Conservation (phyloP, 2,113 vertebrate species). For the Chlorodrepanis virens region DNA sequence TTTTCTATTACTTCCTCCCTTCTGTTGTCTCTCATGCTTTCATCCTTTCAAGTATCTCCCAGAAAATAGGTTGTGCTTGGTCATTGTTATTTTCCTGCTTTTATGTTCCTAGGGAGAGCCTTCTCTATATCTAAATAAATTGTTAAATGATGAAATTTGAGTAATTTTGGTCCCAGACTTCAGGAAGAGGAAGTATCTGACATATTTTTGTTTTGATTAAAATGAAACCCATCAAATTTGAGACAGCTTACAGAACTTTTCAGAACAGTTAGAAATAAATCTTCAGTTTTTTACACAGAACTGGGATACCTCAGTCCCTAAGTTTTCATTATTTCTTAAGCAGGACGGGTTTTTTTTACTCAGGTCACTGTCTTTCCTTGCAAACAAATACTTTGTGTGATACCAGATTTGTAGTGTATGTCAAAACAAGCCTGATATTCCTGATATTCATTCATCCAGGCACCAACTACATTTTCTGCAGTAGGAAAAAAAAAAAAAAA, state of each 20-base stretch:
- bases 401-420: not conserved
- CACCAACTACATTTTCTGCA: not conserved
- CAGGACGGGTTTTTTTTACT: not conserved
- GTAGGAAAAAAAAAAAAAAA: not conserved
- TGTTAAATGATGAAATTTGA: not conserved
- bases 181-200: not conserved
- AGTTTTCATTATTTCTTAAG: conserved; percentile 55
- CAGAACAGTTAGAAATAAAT: conserved; percentile 41
- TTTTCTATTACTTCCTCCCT: not conserved
- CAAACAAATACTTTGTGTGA: not conserved
- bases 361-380: not conserved
- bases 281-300: not conserved
- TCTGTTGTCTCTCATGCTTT: not conserved
- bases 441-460: conserved; percentile 46
- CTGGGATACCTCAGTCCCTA: not conserved
- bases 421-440: conserved; percentile 30
- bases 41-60: not conserved
- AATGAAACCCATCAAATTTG: not conserved
- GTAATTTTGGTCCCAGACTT: not conserved
- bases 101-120: not conserved
- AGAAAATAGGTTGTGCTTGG: not conserved
- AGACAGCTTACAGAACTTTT: not conserved
- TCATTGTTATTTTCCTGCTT: not conserved
- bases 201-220: not conserved
- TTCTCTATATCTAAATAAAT: not conserved